Conservation (phyloP, 2,113 vertebrate genomes). For the Seriola quinqueradiata region DNA sequence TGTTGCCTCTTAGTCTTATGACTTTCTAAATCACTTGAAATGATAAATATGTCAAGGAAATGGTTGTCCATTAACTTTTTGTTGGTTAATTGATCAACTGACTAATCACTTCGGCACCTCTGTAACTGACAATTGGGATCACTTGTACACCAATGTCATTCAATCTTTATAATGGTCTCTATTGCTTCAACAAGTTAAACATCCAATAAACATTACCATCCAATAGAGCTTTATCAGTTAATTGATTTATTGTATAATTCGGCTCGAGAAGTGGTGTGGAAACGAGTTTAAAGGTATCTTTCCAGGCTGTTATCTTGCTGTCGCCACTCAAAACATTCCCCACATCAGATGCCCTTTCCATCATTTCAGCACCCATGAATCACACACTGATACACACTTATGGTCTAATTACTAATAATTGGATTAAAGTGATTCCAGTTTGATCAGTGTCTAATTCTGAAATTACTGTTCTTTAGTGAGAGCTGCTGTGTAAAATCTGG, state of each 20-base stretch:
- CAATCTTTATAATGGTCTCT: constrained; percentile 20
- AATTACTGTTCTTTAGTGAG: constrained; percentile 5
- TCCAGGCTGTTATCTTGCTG: constrained; percentile 26
- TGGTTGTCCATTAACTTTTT: background rate
- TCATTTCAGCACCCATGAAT: constrained; percentile 38
- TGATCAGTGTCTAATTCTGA: constrained; percentile 33
- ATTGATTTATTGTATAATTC: constrained; percentile 42
- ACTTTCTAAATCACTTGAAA: background rate
- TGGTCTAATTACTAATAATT: constrained; percentile 55
- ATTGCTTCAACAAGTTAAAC: constrained; percentile 23
- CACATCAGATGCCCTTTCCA: constrained; percentile 36
- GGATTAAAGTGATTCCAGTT: constrained; percentile 57
- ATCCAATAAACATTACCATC: constrained; percentile 22
- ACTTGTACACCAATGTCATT: background rate
- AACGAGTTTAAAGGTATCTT: constrained; percentile 31
- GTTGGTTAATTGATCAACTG: background rate
- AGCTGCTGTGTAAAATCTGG: constrained; percentile 20
- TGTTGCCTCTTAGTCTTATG: background rate
- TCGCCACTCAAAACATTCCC: constrained; percentile 33
- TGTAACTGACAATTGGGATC: background rate
- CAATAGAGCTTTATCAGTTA: constrained; percentile 41
- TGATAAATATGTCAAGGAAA: background rate
- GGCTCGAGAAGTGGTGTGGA: constrained; percentile 14
- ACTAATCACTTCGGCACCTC: background rate
- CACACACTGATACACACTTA: constrained; percentile 39